A percentile compares a stretch with the other conserved stretches of the same genome.
phyloP scores from a whole-genome alignment of 2,888 invertebrate species.

The Hemaris fuciformis region DNA sequence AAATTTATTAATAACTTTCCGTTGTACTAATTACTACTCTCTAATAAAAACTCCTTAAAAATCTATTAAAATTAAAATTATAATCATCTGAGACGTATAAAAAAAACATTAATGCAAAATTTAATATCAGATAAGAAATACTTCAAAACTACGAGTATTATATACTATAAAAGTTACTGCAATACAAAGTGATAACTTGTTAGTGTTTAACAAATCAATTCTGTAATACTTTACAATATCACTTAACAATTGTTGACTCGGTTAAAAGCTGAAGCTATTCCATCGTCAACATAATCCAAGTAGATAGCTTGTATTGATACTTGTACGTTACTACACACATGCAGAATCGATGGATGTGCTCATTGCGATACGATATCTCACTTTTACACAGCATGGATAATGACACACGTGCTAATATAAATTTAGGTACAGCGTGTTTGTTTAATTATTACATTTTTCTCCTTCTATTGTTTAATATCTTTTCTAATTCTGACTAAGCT shows the following conservation, averaged over 20 bases:
- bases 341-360: conserved; percentile 53
- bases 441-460: neutral
- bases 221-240: conserved; percentile 1
- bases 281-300: conserved; percentile 21
- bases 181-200: neutral
- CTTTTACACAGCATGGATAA: conserved; percentile 43
- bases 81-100: too few species aligned
- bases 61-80: too few species aligned
- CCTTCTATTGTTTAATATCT: neutral
- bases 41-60: too few species aligned
- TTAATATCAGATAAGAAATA: too few species aligned
- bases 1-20: too few species aligned
- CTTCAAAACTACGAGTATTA: neutral
- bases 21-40: too few species aligned
- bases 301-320: conserved; percentile 20
- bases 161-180: neutral
- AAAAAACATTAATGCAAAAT: too few species aligned
- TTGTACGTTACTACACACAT: conserved; percentile 23
- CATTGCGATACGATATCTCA: conserved; percentile 51
- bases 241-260: conserved; percentile 10
- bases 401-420: conserved; percentile 52
- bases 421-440: conserved; percentile 26
- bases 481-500: too few species aligned
- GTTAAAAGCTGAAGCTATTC: conserved; percentile 45
- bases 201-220: neutral